Conservation (phyloP, 2,113 vertebrate genomes). For the Cavia porcellus region DNA sequence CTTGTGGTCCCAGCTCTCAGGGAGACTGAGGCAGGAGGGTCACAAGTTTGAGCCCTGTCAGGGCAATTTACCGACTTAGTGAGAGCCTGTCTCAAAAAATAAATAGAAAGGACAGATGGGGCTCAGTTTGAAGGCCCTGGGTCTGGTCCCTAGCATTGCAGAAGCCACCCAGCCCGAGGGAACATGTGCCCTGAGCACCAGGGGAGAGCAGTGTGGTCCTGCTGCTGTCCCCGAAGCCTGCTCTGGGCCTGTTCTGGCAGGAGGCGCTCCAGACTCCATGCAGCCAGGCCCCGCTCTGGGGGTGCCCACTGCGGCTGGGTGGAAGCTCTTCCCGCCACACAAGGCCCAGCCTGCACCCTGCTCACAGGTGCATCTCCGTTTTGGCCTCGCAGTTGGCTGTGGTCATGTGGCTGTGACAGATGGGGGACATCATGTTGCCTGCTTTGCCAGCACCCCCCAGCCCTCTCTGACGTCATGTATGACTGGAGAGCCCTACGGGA, state of each 20-base stretch:
- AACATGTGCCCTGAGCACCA: background rate
- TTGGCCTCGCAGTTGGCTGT: background rate
- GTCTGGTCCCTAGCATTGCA: background rate
- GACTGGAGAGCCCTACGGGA: background rate
- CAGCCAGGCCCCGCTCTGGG: background rate
- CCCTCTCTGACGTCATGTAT: background rate
- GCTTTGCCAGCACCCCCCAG: background rate
- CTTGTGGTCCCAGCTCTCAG: background rate
- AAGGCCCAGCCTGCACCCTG: background rate
- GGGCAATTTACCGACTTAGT: background rate
- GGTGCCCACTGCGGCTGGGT: no score
- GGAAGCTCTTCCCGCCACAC: background rate
- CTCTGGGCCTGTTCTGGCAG: rapidly evolving
- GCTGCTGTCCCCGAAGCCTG: background rate
- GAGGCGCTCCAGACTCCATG: background rate
- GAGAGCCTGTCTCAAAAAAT: background rate
- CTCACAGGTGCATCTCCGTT: background rate
- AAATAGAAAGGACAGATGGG: background rate
- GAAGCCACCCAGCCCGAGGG: background rate
- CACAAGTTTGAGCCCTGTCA: background rate
- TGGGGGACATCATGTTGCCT: background rate
- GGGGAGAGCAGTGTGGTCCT: background rate
- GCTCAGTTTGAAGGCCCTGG: background rate
- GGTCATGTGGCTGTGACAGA: background rate
- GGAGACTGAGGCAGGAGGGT: background rate